Percentiles rank a stretch among this genome's conserved stretches.
phyloP scores from a whole-genome alignment of 2,113 vertebrate genomes.

The Myotis davidii region DNA sequence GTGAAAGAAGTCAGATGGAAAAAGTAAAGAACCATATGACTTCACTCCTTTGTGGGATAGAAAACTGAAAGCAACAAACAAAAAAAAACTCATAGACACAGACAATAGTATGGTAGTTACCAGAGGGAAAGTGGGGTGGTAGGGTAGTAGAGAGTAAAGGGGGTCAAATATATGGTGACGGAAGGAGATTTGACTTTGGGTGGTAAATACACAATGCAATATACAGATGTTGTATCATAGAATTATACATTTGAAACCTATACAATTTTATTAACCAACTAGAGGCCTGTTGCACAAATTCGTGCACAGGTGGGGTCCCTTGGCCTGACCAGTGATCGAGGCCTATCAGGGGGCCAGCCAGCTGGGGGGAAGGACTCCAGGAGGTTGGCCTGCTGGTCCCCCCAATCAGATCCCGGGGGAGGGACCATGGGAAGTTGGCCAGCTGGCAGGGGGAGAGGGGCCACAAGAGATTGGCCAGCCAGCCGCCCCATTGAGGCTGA shows the following conservation, averaged over 20 bases:
- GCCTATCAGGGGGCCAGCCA: too few species aligned
- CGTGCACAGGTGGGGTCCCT: too few species aligned
- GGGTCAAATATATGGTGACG: neutral
- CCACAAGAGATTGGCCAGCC: too few species aligned
- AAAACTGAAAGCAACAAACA: neutral
- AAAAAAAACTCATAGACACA: neutral
- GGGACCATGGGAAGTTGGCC: too few species aligned
- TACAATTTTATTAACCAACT: neutral
- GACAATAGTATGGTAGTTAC: neutral
- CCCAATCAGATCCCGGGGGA: too few species aligned
- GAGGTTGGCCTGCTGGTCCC: too few species aligned
- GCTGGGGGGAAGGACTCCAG: too few species aligned
- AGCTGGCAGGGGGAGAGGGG: too few species aligned
- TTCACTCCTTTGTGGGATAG: neutral
- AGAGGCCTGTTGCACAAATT: too few species aligned
- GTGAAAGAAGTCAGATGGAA: neutral
- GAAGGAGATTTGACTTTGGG: neutral
- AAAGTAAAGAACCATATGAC: neutral
- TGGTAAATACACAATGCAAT: neutral
- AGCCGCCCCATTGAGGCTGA: too few species aligned
- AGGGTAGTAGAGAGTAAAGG: neutral
- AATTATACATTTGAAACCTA: neutral
- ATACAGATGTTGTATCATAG: neutral
- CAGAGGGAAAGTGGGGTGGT: neutral
- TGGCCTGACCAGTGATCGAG: too few species aligned